phyloP scores from a whole-genome alignment of 2,113 vertebrate genomes.

The Lynx canadensis region DNA sequence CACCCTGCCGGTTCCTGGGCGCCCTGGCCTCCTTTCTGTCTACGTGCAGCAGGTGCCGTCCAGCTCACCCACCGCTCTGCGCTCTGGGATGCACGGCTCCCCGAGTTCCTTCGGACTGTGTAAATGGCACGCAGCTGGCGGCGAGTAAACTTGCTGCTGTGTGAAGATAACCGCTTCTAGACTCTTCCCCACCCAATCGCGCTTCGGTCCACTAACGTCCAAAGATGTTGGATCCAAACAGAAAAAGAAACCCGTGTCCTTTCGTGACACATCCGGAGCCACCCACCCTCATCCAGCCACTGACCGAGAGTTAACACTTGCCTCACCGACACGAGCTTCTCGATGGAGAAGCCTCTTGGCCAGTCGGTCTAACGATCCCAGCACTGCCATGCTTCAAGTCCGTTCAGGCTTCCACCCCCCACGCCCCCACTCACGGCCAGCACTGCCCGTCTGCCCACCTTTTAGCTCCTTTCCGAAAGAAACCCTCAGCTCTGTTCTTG shows the following conservation, averaged over 20 bases:
- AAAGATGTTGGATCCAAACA: not conserved
- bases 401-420: not conserved
- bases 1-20: not conserved
- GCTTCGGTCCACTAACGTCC: not conserved
- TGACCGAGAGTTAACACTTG: not conserved
- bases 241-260: not conserved
- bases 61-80: not conserved
- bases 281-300: fast-evolving
- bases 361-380: not conserved
- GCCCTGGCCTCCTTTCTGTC: not conserved
- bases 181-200: not conserved
- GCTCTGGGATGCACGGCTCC: not conserved
- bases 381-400: not conserved
- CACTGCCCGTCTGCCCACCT: not conserved
- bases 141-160: not conserved
- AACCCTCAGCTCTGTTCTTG: too few relatives aligned
- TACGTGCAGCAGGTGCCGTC: fast-evolving
- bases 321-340: not conserved
- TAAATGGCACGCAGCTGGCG: not conserved
- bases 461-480: not conserved
- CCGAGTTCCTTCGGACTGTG: not conserved
- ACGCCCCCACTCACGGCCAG: not conserved
- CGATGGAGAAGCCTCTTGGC: not conserved
- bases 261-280: not conserved
- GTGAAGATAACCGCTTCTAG: not conserved